Conservation (phyloP, 1,140 invertebrate genomes). For the Scaptomyza montana region DNA sequence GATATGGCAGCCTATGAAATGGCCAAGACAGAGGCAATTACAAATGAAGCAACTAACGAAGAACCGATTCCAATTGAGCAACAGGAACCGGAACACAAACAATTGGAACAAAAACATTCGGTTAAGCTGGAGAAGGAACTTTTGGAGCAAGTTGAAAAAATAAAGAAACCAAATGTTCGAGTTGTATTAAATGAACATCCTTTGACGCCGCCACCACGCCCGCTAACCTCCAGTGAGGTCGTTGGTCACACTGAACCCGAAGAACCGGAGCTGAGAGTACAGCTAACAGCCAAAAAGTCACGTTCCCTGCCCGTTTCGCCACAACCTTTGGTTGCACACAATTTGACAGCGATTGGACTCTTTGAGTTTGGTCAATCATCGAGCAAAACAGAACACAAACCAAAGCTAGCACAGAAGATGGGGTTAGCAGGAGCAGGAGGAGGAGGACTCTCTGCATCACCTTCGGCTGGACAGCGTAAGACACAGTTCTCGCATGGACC, state of each 20-base stretch:
- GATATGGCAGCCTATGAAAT: constrained; percentile 17
- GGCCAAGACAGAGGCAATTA: constrained; percentile 7
- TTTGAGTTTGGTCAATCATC: constrained; percentile 61
- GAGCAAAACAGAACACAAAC: constrained; percentile 13
- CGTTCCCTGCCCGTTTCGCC: constrained; percentile 77
- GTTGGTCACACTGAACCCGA: constrained; percentile 62
- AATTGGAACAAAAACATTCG: no score
- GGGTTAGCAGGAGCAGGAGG: no score
- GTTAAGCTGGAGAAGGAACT: not conserved
- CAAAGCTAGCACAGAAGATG: constrained; percentile 27
- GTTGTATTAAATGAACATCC: constrained; percentile 27
- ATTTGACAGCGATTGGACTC: constrained; percentile 55
- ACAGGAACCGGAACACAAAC: not conserved
- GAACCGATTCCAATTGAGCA: not conserved
- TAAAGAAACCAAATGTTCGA: constrained; percentile 29
- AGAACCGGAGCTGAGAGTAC: constrained; percentile 67
- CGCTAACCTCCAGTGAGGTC: constrained; percentile 76
- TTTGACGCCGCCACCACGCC: constrained; percentile 74
- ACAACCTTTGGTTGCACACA: constrained; percentile 61
- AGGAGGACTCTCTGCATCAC: constrained; percentile 19
- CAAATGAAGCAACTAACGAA: not conserved
- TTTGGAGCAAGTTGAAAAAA: not conserved
- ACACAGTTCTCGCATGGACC: not conserved
- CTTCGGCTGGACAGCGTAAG: constrained; percentile 31
- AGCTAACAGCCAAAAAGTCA: constrained; percentile 65